Percentiles rank a stretch among this genome's conserved stretches.
phyloP scores from a whole-genome alignment of 2,113 vertebrate genomes.

The Rhinogobius similis region DNA sequence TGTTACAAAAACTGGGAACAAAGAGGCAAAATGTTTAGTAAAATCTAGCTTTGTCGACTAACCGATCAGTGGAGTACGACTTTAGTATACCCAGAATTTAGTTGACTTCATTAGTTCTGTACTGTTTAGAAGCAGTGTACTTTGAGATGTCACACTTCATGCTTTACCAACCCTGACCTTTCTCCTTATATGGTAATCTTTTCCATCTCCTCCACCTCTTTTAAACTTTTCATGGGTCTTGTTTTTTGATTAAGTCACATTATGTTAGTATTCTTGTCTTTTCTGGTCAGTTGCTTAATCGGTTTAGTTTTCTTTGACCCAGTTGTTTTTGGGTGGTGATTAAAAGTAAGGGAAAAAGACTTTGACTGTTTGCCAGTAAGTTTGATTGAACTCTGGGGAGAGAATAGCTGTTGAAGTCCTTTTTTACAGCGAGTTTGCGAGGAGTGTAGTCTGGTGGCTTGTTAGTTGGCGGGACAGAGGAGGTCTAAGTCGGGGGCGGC shows the following conservation, averaged over 20 bases:
- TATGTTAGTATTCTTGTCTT: not conserved
- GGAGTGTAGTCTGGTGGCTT: slow-evolving; percentile 36
- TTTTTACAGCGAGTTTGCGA: slow-evolving; percentile 11
- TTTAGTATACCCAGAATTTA: no score
- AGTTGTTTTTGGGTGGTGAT: no score
- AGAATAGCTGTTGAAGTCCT: slow-evolving; percentile 9
- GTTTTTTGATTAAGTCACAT: not conserved
- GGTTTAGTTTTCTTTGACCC: not conserved
- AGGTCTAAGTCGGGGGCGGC: slow-evolving; percentile 31
- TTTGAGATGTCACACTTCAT: not conserved
- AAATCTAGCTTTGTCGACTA: no score
- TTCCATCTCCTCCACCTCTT: not conserved
- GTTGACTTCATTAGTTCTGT: not conserved
- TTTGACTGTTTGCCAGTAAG: slow-evolving; percentile 1
- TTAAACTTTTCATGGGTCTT: not conserved
- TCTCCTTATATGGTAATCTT: not conserved
- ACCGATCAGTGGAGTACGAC: no score
- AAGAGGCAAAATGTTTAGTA: no score
- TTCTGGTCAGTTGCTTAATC: not conserved
- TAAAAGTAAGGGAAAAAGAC: no score
- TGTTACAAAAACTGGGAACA: no score
- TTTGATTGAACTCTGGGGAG: slow-evolving; percentile 19
- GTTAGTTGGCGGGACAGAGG: slow-evolving; percentile 57
- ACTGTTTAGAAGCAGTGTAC: not conserved
- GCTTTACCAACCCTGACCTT: slow-evolving; percentile 5